These are phyloP conservation scores for Steinernema scapterisci DNA, from an alignment of 2,888 invertebrate genomes.

Conservation along the genomic window DNA sequence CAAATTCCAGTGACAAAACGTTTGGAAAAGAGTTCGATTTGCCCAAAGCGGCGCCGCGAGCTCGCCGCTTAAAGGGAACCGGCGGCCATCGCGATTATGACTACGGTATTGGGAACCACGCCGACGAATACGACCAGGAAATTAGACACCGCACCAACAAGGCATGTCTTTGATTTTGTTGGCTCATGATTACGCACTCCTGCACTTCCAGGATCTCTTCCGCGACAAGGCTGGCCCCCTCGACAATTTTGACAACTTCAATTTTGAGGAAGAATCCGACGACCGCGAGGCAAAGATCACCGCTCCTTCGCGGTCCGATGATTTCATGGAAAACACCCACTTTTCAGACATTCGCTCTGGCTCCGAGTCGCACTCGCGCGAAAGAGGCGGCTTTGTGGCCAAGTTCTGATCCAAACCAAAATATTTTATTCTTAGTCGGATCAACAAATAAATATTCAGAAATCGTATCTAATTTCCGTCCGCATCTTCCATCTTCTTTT, in stretches of 20 bases:
- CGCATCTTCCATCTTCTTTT: too few relatives aligned
- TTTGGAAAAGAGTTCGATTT: slow-evolving; percentile 9
- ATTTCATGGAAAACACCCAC: slow-evolving; percentile 10
- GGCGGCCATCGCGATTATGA: not conserved
- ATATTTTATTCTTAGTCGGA: too few relatives aligned
- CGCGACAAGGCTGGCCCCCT: slow-evolving; percentile 16
- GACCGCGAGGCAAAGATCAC: not conserved
- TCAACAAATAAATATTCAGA: too few relatives aligned
- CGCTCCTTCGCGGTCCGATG: not conserved
- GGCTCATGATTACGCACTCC: not conserved
- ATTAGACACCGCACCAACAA: slow-evolving; percentile 14
- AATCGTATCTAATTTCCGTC: too few relatives aligned
- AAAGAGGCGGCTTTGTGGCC: not conserved
- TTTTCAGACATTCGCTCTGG: slow-evolving; percentile 4
- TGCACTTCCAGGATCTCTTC: slow-evolving; percentile 9
- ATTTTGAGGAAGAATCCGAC: slow-evolving; percentile 4
- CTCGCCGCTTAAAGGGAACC: slow-evolving; percentile 12
- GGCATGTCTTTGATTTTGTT: not conserved
- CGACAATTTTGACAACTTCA: slow-evolving; percentile 29
- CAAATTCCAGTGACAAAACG: not conserved
- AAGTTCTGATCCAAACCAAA: too few relatives aligned
- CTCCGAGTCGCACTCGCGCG: not conserved
- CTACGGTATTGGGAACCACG: slow-evolving; percentile 13
- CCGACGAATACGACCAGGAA: slow-evolving; percentile 22
- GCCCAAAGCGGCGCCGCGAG: slow-evolving; percentile 12